Conservation (phyloP, 2,113 vertebrate species). For the Regulus satrapa region DNA sequence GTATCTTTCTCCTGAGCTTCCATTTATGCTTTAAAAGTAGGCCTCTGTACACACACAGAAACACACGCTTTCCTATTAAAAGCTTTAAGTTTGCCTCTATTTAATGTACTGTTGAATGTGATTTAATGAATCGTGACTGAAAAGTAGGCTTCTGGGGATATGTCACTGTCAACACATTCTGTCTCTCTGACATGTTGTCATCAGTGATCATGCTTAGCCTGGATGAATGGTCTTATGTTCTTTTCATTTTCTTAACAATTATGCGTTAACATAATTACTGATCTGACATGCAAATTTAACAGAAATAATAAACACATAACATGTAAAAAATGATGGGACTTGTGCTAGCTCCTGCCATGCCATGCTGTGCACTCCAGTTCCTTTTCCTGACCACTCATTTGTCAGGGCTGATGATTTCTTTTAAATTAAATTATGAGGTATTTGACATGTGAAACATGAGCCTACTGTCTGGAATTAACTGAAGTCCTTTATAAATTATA, state of each 20-base stretch:
- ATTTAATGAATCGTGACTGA: not conserved
- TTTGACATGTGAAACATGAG: not conserved
- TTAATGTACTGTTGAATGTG: not conserved
- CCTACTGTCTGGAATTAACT: not conserved
- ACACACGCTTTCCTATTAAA: not conserved
- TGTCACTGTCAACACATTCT: not conserved
- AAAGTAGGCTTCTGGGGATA: not conserved
- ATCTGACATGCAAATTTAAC: not conserved
- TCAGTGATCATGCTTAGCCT: not conserved
- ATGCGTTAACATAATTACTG: not conserved
- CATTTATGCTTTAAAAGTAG: not conserved
- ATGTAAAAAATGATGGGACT: not conserved
- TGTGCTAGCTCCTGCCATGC: not conserved
- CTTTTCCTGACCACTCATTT: not conserved
- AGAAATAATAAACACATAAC: not conserved
- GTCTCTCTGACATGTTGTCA: not conserved
- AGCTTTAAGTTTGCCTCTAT: not conserved
- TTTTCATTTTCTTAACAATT: no score
- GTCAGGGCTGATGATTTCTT: not conserved
- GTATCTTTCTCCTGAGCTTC: not conserved
- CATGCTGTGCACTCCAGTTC: not conserved
- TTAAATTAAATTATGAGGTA: not conserved
- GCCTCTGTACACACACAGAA: not conserved
- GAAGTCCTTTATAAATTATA: constrained; percentile 9
- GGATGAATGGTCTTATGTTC: not conserved